Evolutionary conservation across 2,888 invertebrate genomes (phyloP).

Genomic region (Ptychoptera contaminata): DNA sequence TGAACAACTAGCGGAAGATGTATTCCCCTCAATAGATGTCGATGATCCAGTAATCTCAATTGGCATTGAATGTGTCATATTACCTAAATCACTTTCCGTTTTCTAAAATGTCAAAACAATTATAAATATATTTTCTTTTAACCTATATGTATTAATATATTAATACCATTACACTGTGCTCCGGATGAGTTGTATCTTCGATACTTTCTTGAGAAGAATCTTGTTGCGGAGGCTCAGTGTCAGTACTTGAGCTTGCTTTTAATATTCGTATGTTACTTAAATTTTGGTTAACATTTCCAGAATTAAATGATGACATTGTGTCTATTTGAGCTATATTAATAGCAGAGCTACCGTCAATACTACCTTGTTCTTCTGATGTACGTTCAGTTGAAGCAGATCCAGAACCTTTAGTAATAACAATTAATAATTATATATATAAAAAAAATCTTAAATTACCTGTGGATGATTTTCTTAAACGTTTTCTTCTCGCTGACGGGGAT

Average conservation of each 20-base stretch:
- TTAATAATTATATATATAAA: background rate
- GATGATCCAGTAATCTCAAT: constrained; percentile 30
- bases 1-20: constrained; percentile 19
- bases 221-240: constrained; percentile 35
- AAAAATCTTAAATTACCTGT: constrained; percentile 32
- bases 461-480: constrained; percentile 46
- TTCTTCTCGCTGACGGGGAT: constrained; percentile 45
- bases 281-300: constrained; percentile 21
- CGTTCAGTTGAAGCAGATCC: constrained; percentile 38
- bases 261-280: constrained; percentile 27
- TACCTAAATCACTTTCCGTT: constrained; percentile 28
- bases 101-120: constrained; percentile 19
- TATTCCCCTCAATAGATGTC: constrained; percentile 30
- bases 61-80: constrained; percentile 29
- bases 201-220: constrained; percentile 38
- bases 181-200: constrained; percentile 29
- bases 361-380: constrained; percentile 33
- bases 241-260: constrained; percentile 31
- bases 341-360: constrained; percentile 24
- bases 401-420: constrained; percentile 10
- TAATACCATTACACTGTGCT: constrained; percentile 31
- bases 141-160: constrained; percentile 8
- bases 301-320: constrained; percentile 32
- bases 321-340: constrained; percentile 34
- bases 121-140: constrained; percentile 7